A percentile compares a stretch with the other conserved stretches of the same genome.
Conservation (phyloP, 2,888 invertebrate species). For the Teleiodes luculella region DNA sequence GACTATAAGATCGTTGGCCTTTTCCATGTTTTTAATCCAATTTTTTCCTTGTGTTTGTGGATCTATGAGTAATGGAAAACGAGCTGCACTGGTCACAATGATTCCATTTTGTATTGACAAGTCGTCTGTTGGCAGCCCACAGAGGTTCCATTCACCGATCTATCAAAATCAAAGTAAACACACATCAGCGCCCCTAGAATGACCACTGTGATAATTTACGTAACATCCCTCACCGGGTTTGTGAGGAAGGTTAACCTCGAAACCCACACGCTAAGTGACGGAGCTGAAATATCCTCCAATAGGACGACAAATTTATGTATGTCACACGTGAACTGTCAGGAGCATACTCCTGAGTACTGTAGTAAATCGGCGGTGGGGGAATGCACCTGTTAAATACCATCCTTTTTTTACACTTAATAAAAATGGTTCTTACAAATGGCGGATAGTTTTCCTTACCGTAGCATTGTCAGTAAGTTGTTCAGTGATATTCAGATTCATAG, state of each 20-base stretch:
- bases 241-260: no score
- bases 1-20: constrained; percentile 81
- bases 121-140: constrained; percentile 93
- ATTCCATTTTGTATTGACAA: constrained; percentile 94
- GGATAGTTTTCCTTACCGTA: constrained; percentile 73
- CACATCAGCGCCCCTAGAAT: no score
- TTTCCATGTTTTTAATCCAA: constrained; percentile 93
- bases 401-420: no score
- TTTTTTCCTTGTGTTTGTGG: constrained; percentile 94
- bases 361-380: no score
- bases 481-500: constrained; percentile 86
- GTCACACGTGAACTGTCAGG: no score
- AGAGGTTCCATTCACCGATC: constrained; percentile 94
- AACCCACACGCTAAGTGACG: no score
- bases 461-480: constrained; percentile 89
- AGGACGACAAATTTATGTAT: no score
- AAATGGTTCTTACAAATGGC: no score
- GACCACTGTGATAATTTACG: no score
- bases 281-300: no score
- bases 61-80: constrained; percentile 92
- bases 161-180: constrained; percentile 21
- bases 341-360: no score
- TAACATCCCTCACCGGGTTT: no score
- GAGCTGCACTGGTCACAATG: constrained; percentile 89
- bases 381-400: not conserved